Evolutionary conservation across 2,888 invertebrate genomes (phyloP), one percentile per base, ranked within the genome.

Genomic region (Cryptocheilus praepositus): DNA sequence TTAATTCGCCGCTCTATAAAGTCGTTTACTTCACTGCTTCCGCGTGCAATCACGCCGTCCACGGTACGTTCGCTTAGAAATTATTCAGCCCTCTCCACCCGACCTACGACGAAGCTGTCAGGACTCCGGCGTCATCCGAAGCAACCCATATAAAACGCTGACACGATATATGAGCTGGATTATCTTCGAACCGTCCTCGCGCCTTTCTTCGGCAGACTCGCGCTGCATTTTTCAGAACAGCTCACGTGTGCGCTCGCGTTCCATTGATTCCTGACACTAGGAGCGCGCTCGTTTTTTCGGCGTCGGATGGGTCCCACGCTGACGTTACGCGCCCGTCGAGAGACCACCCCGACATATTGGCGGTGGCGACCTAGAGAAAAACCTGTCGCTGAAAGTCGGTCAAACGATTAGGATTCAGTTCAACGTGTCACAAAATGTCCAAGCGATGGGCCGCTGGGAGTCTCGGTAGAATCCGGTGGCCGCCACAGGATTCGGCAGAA

Each of bases 261-360:
- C 64, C 61, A 64, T 71, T 71, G 69, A 64, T 68, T 64, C 36
- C 59, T 43, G 53, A 51, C 64, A 54, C 61, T 51, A 61, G 52
- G 49, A 45, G 64, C 54, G 19, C 44, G 15, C 44, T 49, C 28
- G 51, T 61, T 54, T 45, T 55, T 65, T 51, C 45, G 49, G 15
- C 63, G 15, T 56, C 59, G 61, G 45, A 53, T 65, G 36, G 54
- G 58, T 11, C 1, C 11, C 44, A 28, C 49, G 44, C 51, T 16
- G 61, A 61, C 58, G 57, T 59, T 70, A 62, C 49, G 46, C 61
- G 56, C 63, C 59, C 63, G 45, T 59, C 57, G 53, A 44, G 56
- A 65, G 55, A 25, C 3, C 2, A 25, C 25, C 5, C 49, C 45
- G 46, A n/a, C 25, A 13, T 21, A 25, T 25, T 28, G 28, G 59